Conservation (phyloP, 2,113 vertebrate genomes). For the Monopterus albus region DNA sequence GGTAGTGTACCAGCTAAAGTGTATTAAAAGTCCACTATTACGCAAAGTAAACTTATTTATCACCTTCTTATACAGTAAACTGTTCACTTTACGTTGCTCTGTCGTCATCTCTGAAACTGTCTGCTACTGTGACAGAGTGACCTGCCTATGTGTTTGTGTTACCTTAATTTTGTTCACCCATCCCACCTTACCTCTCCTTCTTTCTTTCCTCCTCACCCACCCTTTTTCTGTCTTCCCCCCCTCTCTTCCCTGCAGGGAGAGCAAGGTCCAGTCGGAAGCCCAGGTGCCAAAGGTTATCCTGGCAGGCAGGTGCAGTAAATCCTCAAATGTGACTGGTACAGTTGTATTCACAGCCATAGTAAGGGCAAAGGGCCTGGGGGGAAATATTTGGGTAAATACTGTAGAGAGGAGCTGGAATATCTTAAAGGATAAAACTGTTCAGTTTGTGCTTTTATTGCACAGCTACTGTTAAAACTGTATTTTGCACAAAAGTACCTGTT, state of each 20-base stretch:
- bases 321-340: slow-evolving; percentile 87
- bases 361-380: too few species aligned
- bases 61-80: background rate
- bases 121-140: slow-evolving; percentile 34
- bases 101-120: slow-evolving; percentile 17
- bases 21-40: background rate
- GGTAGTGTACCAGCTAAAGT: background rate
- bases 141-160: slow-evolving; percentile 49
- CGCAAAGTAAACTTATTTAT: background rate
- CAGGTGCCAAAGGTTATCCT: slow-evolving; percentile 99
- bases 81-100: background rate
- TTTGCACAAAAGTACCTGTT: background rate
- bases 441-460: background rate
- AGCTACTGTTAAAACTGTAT: background rate
- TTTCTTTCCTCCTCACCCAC: background rate
- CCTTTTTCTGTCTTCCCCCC: slow-evolving; percentile 1
- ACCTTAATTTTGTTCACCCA: slow-evolving; percentile 46
- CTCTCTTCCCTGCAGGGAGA: slow-evolving; percentile 84
- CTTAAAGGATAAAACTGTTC: background rate
- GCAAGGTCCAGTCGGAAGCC: slow-evolving; percentile 90
- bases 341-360: slow-evolving; percentile 66
- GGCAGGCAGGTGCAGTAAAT: slow-evolving; percentile 99
- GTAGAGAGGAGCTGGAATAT: slow-evolving; percentile 5
- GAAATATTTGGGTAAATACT: slow-evolving; percentile 30
- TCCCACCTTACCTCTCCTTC: background rate